These are phyloP conservation scores for Meriones psammophilus DNA, from an alignment of 2,797 vertebrate species.

Conservation along the genomic window DNA sequence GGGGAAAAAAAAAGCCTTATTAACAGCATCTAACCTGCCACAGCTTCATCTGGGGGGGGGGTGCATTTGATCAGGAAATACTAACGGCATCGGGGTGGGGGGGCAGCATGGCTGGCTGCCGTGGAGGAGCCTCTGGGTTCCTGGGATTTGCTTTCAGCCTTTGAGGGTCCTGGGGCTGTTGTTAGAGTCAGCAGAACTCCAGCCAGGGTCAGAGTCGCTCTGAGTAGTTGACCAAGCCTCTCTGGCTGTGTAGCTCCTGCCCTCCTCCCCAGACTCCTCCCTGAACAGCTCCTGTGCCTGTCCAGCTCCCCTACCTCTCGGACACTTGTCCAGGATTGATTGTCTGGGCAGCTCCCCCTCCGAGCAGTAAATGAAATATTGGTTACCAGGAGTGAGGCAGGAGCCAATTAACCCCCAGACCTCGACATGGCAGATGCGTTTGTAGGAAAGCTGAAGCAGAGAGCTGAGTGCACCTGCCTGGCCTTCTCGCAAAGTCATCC, in stretches of 20 bases:
- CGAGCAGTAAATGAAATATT: constrained; percentile 83
- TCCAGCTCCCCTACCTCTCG: constrained; percentile 42
- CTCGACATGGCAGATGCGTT: constrained; percentile 72
- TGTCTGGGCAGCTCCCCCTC: constrained; percentile 80
- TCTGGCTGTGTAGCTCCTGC: neutral
- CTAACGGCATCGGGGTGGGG: neutral
- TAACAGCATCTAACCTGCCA: constrained; percentile 73
- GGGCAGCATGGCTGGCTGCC: neutral
- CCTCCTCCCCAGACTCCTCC: constrained; percentile 35
- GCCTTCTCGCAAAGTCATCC: constrained; percentile 79
- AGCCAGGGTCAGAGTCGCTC: neutral
- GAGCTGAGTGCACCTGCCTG: constrained; percentile 71
- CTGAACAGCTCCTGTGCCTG: neutral
- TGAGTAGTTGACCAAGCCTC: neutral
- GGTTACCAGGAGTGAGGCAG: constrained; percentile 80
- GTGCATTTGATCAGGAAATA: constrained; percentile 43
- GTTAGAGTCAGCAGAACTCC: neutral
- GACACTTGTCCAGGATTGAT: constrained; percentile 79
- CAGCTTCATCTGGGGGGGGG: constrained; percentile 7
- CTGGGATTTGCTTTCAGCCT: neutral
- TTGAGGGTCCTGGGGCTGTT: neutral
- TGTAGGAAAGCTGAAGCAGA: constrained; percentile 65
- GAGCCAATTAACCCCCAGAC: constrained; percentile 83
- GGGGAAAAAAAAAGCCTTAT: constrained; percentile 75
- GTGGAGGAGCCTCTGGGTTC: neutral